Evolutionary conservation across 1,140 invertebrate genomes (phyloP), one percentile per base, ranked within the genome.

Genomic region (Melitaea cinxia): DNA sequence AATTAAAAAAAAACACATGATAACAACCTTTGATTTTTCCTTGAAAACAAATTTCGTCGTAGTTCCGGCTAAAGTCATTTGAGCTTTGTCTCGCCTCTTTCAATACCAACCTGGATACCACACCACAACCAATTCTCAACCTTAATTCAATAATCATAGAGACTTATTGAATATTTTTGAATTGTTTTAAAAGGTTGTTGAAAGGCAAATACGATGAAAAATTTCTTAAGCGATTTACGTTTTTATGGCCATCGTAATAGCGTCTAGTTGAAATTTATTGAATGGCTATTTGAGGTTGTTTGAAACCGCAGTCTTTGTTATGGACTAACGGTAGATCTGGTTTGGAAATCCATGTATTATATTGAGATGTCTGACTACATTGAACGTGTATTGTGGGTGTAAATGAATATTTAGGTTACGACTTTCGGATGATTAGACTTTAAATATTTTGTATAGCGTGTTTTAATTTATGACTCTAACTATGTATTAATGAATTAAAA

Each of bases 281-380:
- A 28, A 12, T 54, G 47, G 12, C 2, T 49, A 47, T 14, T 9
- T 33, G 2, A 7, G 10, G 14, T 12, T 47, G 37, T 45, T 17
- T 17, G 30, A 56, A 65, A 52, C 35, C 60, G 14, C 61, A 80
- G 78, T 81, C 82, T 85, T 81, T 85, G 78, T 80, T 76, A 70
- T 65, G 50, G 57, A 59, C 69, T 85, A 85, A 85, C 82, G 80
- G 82, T 82, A 82, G 70, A 70, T 79, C 78, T 65, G 78, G 82
- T 82, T 82, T 76, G 56, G 70, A 73, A 75, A 69, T 72, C 72
- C 72, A 64, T 64, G 42, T 56, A 59, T 45, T 19, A 47, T 59
- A 56, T 62, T 62, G 53, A 55, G 52, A 42, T 62, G 24, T 23
- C n/a, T 53, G 28, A 37, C 12, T 26, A 42, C 23, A 37, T 57